Percentiles rank a stretch among this genome's conserved stretches.
phyloP scores from a whole-genome alignment of 2,888 invertebrate species.

The Athalia circularis region DNA sequence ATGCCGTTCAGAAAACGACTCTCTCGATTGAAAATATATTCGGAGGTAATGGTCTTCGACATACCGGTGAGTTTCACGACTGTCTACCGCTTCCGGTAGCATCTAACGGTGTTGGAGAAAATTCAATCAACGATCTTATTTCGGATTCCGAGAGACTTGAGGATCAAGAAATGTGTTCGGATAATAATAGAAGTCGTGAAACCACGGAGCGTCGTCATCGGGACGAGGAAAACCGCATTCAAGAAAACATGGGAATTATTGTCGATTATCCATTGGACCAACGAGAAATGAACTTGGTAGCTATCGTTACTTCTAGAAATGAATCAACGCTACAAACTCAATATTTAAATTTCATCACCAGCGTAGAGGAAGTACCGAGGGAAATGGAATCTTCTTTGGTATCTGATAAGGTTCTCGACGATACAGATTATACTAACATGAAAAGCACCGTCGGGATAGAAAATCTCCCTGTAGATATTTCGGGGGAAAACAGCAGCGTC shows the following conservation, averaged over 20 bases:
- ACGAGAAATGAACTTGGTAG: slow-evolving; percentile 54
- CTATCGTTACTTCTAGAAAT: slow-evolving; percentile 54
- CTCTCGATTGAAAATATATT: slow-evolving; percentile 59
- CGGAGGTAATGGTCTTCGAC: slow-evolving; percentile 59
- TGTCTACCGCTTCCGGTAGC: slow-evolving; percentile 64
- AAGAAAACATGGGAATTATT: slow-evolving; percentile 39
- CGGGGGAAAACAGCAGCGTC: slow-evolving; percentile 43
- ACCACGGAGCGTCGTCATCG: neutral
- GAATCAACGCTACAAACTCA: slow-evolving; percentile 57
- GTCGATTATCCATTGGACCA: slow-evolving; percentile 47
- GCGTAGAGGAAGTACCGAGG: slow-evolving; percentile 60
- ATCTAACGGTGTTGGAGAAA: too few relatives aligned
- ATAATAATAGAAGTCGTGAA: neutral
- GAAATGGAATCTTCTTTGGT: slow-evolving; percentile 1
- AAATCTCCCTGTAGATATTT: slow-evolving; percentile 35
- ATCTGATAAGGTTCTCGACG: neutral
- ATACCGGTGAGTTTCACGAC: slow-evolving; percentile 73
- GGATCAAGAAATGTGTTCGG: too few relatives aligned
- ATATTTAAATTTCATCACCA: slow-evolving; percentile 66
- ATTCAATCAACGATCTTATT: too few relatives aligned
- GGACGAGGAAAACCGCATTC: neutral
- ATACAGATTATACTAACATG: neutral
- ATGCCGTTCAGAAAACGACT: slow-evolving; percentile 62
- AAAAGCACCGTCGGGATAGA: slow-evolving; percentile 26
- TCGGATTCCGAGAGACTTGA: too few relatives aligned